Evolutionary conservation across 1,140 invertebrate genomes (phyloP).

Genomic region (Megalonaias nervosa): DNA sequence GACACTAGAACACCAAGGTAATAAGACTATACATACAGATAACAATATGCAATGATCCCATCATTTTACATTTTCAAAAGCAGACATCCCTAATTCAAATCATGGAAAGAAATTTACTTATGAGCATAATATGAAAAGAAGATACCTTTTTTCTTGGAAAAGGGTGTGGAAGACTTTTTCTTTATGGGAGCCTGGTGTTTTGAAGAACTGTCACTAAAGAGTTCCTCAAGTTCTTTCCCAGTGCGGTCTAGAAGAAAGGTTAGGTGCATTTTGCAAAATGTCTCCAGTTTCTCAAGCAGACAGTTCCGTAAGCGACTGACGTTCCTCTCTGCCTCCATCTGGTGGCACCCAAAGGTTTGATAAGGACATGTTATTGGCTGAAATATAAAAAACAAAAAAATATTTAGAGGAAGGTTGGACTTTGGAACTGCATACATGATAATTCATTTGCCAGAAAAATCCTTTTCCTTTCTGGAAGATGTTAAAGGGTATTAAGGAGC

Average conservation of each 20-base stretch:
- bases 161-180: constrained; percentile 50
- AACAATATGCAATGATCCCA: too few relatives aligned
- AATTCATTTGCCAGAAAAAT: too few relatives aligned
- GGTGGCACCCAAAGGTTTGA: constrained; percentile 40
- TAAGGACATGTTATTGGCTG: constrained; percentile 54
- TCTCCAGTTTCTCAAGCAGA: constrained; percentile 87
- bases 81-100: too few relatives aligned
- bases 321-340: constrained; percentile 55
- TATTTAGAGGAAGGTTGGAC: neutral
- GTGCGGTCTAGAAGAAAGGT: constrained; percentile 87
- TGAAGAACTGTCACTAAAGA: constrained; percentile 34
- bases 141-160: constrained; percentile 57
- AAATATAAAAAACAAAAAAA: constrained; percentile 22
- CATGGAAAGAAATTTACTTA: too few relatives aligned
- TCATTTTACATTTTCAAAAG: too few relatives aligned
- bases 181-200: constrained; percentile 25
- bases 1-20: too few relatives aligned
- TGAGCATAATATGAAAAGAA: too few relatives aligned
- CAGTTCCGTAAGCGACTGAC: constrained; percentile 53
- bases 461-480: too few relatives aligned
- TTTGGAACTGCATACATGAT: too few relatives aligned
- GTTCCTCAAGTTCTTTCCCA: constrained; percentile 54
- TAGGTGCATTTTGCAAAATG: constrained; percentile 91
- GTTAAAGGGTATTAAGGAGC: too few relatives aligned
- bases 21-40: too few relatives aligned